Base-by-base conservation (phyloP, 2,797 vertebrate genomes). In the Kryptolebias ocellatus region DNA sequence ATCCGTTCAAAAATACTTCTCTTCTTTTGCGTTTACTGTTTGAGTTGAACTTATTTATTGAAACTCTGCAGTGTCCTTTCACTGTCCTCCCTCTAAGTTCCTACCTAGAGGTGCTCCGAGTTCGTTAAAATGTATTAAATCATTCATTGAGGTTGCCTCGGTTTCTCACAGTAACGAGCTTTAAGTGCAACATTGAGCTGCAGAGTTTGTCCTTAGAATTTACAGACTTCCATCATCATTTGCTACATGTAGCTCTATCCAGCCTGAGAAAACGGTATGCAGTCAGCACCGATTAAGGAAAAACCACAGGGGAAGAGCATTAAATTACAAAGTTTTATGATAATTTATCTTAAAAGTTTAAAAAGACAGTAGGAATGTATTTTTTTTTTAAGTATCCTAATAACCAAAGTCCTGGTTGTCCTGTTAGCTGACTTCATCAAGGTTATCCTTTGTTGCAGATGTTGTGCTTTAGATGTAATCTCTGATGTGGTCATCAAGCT, bases 21-120 rank as follows among this genome's bases (percentile, higher is more conserved):
- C 12, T 56, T 16, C n/a, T 28, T 7, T 39, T 6, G n/a, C 29
- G 46, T 65, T 51, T 14, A 34, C 5, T 28, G 45, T 10, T 58
- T 66, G 2, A 29, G 9, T 57, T 64, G 50, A 24, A 49, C 63
- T 27, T 47, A 18, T 63, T 44, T 53, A 18, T 39, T 39, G 37
- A 55, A 12, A 52, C 0, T 51, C 20, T 31, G 11, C 39, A 24
- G 18, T 15, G 20, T 53, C 49, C n/a, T 16, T 0, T 37, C 29
- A 18, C 29, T 27, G n/a, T 47, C 47, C 14, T 2, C 16, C 29
- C 17, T 27, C 27, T 5, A 5, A 46, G 46, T 53, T 45, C 24
- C 20, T 9, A 20, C 51, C 12, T 12, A 47, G 34, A 53, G 29
- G 5, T 18, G 49, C 7, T 53, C 55, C 52, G 5, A 44, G 12